Evolutionary conservation across 2,113 vertebrate genomes (phyloP), one percentile per base, ranked within the genome.

Genomic region (Dunckerocampus dactyliophorus): DNA sequence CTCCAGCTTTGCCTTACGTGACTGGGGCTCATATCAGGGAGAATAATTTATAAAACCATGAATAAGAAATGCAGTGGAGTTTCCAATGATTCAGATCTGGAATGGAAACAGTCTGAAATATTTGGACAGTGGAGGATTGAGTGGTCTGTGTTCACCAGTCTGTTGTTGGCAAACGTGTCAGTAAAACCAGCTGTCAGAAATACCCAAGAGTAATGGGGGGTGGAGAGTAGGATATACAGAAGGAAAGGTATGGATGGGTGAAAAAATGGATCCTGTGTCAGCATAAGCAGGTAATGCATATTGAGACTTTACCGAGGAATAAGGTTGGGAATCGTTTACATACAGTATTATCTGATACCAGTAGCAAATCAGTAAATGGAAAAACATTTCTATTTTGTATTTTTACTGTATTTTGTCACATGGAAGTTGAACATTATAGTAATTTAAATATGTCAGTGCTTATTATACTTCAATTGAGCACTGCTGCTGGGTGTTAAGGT

Each of bases 11-110:
- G 83, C 86, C 77, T 90, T 92, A 90, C 87, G 87, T 91, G 90
- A 90, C 90, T 88, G 83, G 65, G 79, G 84, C 87, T 90, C 84
- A 92, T 90, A 89, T 90, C 78, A 85, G 82, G 73, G 78, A 89
- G 88, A 89, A 91, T 89, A 87, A 90, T 90, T 92, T 79, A 91
- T 88, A 81, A 82, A 2, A 34, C 37, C 69, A 88, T 92, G 83
- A 90, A 91, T 91, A 90, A 91, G 87, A 85, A 74, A 89, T 90
- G 83, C 57, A 20, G 83, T 79, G 66, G 80, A 82, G 81, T 85
- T 90, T 85, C 82, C 88, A 87, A 80, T 79, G 84, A 88, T 88
- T 87, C 68, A 46, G 68, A 55, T 82, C 80, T 86, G 85, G 89
- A 88, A 86, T 83, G 85, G 76, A 90, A 86, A 89, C 84, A 85